A percentile compares a stretch with the other conserved stretches of the same genome.
These are phyloP conservation scores for Catharus minimus DNA, from an alignment of 2,113 vertebrate species.

Conservation along the genomic window DNA sequence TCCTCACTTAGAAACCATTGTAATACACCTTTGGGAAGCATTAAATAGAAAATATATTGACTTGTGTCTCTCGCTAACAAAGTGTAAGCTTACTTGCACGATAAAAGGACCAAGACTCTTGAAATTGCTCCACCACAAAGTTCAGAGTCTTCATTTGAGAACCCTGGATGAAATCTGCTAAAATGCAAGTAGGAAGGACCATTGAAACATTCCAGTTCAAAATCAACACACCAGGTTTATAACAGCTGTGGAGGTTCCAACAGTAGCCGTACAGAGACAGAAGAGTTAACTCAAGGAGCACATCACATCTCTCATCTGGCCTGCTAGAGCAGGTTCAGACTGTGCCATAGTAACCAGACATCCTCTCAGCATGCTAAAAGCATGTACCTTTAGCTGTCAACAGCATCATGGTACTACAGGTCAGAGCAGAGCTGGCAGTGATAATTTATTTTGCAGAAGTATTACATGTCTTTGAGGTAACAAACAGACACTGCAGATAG, in stretches of 20 bases:
- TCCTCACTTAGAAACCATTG: neutral
- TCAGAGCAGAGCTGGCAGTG: neutral
- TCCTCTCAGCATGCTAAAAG: neutral
- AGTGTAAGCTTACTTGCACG: neutral
- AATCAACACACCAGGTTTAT: neutral
- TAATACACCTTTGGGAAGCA: neutral
- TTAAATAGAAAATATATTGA: neutral
- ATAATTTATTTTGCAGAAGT: neutral
- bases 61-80: neutral
- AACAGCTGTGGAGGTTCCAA: neutral
- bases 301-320: rapidly evolving
- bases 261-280: neutral
- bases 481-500: neutral
- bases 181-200: neutral
- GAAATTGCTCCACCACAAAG: neutral
- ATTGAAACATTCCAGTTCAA: neutral
- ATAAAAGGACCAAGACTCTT: neutral
- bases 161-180: neutral
- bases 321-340: neutral
- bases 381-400: neutral
- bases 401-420: neutral
- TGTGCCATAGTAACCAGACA: neutral
- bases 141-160: neutral
- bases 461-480: neutral
- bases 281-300: neutral